Conservation (phyloP, 2,797 vertebrate genomes). For the Pseudotriccus pelzelni region DNA sequence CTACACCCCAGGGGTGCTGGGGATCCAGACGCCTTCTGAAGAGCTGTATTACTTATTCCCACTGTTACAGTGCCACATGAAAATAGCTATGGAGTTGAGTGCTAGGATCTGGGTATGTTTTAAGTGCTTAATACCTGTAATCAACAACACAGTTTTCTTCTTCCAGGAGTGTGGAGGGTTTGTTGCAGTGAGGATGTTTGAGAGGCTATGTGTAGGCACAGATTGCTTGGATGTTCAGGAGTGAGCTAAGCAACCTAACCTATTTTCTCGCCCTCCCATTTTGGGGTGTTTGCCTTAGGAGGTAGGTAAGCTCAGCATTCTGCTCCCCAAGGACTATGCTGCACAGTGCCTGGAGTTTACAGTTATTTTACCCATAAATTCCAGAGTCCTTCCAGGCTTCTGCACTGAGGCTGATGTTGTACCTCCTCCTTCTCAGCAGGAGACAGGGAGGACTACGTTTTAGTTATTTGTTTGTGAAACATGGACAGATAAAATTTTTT, state of each 20-base stretch:
- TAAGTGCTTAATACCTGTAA: background rate
- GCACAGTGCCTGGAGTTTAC: background rate
- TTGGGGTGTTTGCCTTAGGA: background rate
- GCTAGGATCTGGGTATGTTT: background rate
- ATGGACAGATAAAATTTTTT: background rate
- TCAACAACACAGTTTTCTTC: background rate
- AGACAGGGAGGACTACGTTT: background rate
- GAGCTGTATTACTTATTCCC: background rate
- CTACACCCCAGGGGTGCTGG: fast-evolving
- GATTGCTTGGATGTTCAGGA: background rate
- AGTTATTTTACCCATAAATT: background rate
- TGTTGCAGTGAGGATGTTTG: background rate
- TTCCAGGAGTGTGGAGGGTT: background rate
- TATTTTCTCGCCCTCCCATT: background rate
- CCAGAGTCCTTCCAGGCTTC: background rate
- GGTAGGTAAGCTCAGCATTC: background rate
- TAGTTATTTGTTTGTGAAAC: background rate
- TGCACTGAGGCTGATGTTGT: background rate
- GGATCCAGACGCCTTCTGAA: background rate
- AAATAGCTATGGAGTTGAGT: background rate
- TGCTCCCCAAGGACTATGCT: background rate
- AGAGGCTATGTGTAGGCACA: background rate
- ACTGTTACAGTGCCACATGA: background rate
- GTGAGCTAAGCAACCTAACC: background rate
- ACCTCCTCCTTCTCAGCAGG: background rate